These are phyloP conservation scores for Nettapus auritus DNA, from an alignment of 2,113 vertebrate species.

Conservation along the genomic window DNA sequence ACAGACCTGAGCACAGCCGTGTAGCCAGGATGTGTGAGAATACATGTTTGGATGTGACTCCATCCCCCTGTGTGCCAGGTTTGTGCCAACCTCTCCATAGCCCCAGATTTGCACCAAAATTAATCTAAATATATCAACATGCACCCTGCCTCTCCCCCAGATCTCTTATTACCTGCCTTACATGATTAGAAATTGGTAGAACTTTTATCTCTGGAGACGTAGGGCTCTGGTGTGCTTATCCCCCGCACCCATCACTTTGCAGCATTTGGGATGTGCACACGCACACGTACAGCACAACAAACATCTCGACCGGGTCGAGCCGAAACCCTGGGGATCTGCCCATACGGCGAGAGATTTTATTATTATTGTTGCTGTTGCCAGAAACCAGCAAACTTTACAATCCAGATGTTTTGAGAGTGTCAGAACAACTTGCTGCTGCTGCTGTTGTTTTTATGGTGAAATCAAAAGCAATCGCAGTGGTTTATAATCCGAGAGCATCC, in stretches of 20 bases:
- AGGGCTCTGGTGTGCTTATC: neutral
- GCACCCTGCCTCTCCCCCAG: accelerated
- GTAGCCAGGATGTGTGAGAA: neutral
- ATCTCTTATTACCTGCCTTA: accelerated
- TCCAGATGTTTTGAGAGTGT: conserved; percentile 25
- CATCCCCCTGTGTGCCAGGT: accelerated
- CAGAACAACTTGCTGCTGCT: neutral
- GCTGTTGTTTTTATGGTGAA: neutral
- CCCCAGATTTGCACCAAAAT: neutral
- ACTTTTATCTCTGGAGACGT: neutral
- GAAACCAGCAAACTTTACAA: conserved; percentile 12
- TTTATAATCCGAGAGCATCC: neutral
- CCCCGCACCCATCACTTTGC: neutral
- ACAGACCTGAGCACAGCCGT: neutral
- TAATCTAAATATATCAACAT: too few species aligned
- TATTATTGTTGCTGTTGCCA: neutral
- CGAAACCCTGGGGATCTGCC: neutral
- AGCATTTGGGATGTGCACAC: neutral
- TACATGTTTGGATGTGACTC: accelerated
- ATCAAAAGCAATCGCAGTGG: neutral
- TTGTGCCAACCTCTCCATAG: accelerated
- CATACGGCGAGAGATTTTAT: neutral
- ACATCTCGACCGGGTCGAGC: neutral
- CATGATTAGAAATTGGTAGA: accelerated
- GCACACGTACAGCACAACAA: accelerated